Evolutionary conservation across 2,797 vertebrate genomes (phyloP).

Genomic region (Melanotaenia pygmaea): DNA sequence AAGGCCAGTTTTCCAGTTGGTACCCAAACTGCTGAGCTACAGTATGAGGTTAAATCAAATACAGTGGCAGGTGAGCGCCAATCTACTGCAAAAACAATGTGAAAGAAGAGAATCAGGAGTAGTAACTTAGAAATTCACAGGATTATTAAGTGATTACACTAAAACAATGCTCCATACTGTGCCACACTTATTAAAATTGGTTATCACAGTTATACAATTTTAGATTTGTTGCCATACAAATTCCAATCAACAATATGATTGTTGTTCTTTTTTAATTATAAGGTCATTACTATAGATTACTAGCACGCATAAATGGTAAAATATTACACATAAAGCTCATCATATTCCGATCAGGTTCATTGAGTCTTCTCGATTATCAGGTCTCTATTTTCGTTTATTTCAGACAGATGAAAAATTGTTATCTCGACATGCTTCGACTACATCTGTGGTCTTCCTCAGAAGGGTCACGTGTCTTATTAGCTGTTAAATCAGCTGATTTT

Average conservation of each 20-base stretch:
- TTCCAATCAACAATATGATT: conserved; percentile 12
- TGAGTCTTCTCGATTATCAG: too few species aligned
- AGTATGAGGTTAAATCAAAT: conserved; percentile 39
- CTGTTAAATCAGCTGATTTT: too few species aligned
- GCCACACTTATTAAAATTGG: not conserved
- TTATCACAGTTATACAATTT: not conserved
- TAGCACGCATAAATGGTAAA: too few species aligned
- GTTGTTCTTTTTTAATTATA: too few species aligned
- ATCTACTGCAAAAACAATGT: conserved; percentile 17
- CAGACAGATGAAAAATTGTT: too few species aligned
- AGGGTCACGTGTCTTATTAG: too few species aligned
- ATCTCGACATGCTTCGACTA: too few species aligned
- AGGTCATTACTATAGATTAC: too few species aligned
- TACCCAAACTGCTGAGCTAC: conserved; percentile 37
- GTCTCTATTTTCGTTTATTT: too few species aligned
- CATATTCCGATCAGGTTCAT: too few species aligned
- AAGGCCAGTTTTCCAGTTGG: conserved; percentile 39
- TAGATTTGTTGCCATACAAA: not conserved
- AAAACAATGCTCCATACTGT: conserved; percentile 21
- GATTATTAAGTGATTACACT: conserved; percentile 22
- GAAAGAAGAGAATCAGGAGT: conserved; percentile 7
- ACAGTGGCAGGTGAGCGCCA: conserved; percentile 21
- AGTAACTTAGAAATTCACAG: conserved; percentile 12
- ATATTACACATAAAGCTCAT: too few species aligned
- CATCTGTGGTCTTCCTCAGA: too few species aligned